Conservation (phyloP, 1,140 invertebrate genomes). For the Myzus persicae region DNA sequence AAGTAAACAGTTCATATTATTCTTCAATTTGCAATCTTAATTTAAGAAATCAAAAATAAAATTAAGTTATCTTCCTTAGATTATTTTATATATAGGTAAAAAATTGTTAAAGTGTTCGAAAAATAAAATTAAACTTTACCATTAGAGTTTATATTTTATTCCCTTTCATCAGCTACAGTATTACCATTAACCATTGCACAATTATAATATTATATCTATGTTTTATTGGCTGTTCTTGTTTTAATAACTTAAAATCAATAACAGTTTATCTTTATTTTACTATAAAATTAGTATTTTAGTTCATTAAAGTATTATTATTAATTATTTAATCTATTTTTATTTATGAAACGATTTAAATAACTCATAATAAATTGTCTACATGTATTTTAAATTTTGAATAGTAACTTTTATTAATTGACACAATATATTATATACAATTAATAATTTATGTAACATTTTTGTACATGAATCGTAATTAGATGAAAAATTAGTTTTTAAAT, state of each 20-base stretch:
- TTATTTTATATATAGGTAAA: neutral
- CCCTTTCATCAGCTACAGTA: neutral
- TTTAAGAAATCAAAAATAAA: neutral
- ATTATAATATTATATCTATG: neutral
- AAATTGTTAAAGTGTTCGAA: neutral
- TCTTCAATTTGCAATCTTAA: no score
- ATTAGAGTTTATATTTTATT: neutral
- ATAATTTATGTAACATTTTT: neutral
- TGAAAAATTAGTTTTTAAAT: neutral
- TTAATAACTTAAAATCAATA: neutral
- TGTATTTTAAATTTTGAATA: neutral
- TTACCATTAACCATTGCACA: neutral
- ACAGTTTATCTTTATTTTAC: neutral
- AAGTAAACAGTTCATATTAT: neutral
- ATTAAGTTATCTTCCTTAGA: neutral
- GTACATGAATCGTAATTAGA: neutral
- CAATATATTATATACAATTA: neutral
- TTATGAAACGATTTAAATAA: neutral
- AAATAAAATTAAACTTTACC: neutral
- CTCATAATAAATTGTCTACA: neutral
- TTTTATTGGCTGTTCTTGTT: neutral
- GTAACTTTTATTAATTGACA: neutral
- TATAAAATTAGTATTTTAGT: neutral
- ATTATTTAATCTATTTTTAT: neutral
- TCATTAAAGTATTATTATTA: neutral